phyloP scores from a whole-genome alignment of 2,113 vertebrate genomes.

The Spilogale gracilis region DNA sequence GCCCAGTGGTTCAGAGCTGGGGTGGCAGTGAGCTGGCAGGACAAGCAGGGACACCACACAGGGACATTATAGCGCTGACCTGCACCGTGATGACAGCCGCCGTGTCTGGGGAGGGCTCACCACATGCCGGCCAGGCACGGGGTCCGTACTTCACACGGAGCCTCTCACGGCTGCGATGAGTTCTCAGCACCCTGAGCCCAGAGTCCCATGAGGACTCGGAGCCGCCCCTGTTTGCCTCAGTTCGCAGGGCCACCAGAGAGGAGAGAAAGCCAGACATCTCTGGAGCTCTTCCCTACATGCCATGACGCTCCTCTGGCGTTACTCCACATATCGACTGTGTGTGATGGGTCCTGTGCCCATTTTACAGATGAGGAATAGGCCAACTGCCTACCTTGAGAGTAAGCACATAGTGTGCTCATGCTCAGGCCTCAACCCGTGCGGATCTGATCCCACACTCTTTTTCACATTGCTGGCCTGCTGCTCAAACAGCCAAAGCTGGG shows the following conservation, averaged over 20 bases:
- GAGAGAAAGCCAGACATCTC: not conserved
- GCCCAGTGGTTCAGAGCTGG: not conserved
- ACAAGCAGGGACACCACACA: rapidly evolving
- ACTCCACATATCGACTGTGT: not conserved
- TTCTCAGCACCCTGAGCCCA: not conserved
- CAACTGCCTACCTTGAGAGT: not conserved
- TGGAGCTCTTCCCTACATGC: not conserved
- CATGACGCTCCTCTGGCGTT: not conserved
- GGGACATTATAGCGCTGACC: not conserved
- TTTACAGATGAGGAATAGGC: not conserved
- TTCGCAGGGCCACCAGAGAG: not conserved
- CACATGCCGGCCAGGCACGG: not conserved
- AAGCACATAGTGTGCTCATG: not conserved
- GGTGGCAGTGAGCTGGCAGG: not conserved
- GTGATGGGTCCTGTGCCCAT: not conserved
- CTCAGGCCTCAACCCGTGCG: rapidly evolving
- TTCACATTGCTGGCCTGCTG: not conserved
- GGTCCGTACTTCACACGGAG: not conserved
- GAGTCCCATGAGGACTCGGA: not conserved
- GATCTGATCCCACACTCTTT: not conserved
- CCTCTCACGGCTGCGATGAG: not conserved
- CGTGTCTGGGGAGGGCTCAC: not conserved
- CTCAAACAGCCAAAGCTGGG: not conserved
- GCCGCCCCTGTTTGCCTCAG: not conserved
- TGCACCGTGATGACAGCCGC: not conserved